Base-by-base conservation (phyloP, 2,888 invertebrate genomes). In the Mesorhabditis spiculigera region DNA sequence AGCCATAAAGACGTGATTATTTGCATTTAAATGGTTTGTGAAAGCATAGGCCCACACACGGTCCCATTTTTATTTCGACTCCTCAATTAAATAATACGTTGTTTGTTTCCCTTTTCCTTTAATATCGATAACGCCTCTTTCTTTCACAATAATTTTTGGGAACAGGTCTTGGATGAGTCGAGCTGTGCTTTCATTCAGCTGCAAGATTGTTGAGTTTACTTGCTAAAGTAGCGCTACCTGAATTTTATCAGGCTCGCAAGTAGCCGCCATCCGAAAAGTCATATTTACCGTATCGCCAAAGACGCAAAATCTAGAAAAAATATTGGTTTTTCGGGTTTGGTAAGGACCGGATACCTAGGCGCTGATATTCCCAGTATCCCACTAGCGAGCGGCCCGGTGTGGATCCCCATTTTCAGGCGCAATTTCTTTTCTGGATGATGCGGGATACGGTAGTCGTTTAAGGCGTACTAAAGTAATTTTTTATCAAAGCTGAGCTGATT, bases 281-380 rank as follows among this genome's bases (percentile, higher is more conserved):
- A 76, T 73, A 61, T 78, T 79, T 0, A 79, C 79, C 8, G 77
- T 75, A 43, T 79, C 79, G 10, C 79, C 79, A 63, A 79, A 79
- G 4, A 79, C 69, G 61, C 79, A 79, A 43, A 79, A 79, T 63
- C 79, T 75, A 62, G 61, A 73, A 66, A 16, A 62, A 62, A 62
- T 4, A 62, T 62, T 41, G 16, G 16, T 41, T 62, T 5, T 5
- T 62, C 62, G 6, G 16, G 5, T 62, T 41, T 28, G 16, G 16
- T 62, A 28, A 41, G 28, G 13, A 64, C 6, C 0, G 3, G 65
- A 5, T 42, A 78, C 76, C 76, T 74, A 6, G 78, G 77, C 1
- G 78, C 77, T n/a, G 73, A 70, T 28, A 73, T 76, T 50, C 79
- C 77, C n/a, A 79, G 67, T 41, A 79, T 72, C n/a, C 77, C 79